Evolutionary conservation across 92 coral and sea anemone species (phyloP), one percentile per base, ranked within the genome.

Genomic region (Phenganax marumi): DNA sequence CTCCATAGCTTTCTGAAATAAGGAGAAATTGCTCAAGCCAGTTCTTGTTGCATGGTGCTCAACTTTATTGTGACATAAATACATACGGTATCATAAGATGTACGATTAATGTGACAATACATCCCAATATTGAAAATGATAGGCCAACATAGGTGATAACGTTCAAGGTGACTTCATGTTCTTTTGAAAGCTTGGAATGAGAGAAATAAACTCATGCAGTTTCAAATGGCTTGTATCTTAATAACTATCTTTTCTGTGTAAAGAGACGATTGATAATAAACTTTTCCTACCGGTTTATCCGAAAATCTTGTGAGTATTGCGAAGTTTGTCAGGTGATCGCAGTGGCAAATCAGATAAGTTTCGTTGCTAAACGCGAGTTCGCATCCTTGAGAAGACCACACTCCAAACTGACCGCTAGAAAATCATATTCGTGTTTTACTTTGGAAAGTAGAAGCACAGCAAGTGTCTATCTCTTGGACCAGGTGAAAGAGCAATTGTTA

Each of bases 311-410:
- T 85, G 65, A 92, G 75, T 23, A 92, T 78, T 8, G 93, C 97
- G 58, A 92, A 92, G 89, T 88, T 88, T 51, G 97, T 90, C 75
- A 92, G 89, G 81, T 92, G 97, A 56, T 85, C 68, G 62, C 97
- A 92, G 82, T 77, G 86, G 48, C 97, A 92, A 12, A 81, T 73
- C 14, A 93, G 78, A 47, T 90, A 93, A 17, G 93, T 86, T 39
- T 16, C 73, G 68, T 88, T 92, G 72, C 85, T 84, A 10, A 77
- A 33, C 21, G 61, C 63, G 18, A 66, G 21, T 46, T 81, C 70
- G 51, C 97, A 92, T 23, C 97, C 97, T 47, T 56, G 74, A 1
- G 87, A 80, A 0, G 97, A 92, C 97, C 97, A 92, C 46, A 33
- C 60, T 0, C 93, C 97, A 46, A 68, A 77, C 9, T 39, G 76